phyloP scores from a whole-genome alignment of 2,113 vertebrate genomes.

The Phasianus colchicus region DNA sequence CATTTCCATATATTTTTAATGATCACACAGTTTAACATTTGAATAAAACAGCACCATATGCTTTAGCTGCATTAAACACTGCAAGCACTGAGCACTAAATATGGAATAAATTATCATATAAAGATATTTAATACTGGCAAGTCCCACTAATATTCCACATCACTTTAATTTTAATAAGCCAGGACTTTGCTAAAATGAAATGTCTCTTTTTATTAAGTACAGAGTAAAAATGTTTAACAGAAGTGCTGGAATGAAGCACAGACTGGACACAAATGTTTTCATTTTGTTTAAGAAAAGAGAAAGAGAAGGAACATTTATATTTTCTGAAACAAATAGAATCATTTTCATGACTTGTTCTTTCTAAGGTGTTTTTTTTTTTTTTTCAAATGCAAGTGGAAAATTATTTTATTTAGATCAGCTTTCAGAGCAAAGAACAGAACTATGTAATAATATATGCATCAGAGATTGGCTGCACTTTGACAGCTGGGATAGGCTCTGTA shows the following conservation, averaged over 20 bases:
- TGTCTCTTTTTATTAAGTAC: conserved; percentile 39
- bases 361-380: background rate
- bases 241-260: background rate
- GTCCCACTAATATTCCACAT: background rate
- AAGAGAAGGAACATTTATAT: background rate
- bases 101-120: conserved; percentile 41
- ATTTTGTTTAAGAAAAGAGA: conserved; percentile 3
- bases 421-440: background rate
- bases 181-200: conserved; percentile 27
- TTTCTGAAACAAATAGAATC: background rate
- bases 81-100: conserved; percentile 7
- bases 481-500: background rate
- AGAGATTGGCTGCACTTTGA: background rate
- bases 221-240: conserved; percentile 16
- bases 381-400: background rate
- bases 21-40: conserved; percentile 38
- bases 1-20: conserved; percentile 64
- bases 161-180: conserved; percentile 4
- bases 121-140: conserved; percentile 34
- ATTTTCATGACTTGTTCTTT: background rate
- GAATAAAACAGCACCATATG: conserved; percentile 45
- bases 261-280: background rate
- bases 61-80: background rate
- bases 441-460: background rate
- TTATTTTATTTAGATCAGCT: background rate